Evolutionary conservation across 2,888 invertebrate genomes (phyloP).

Genomic region (Camponotus fellah): DNA sequence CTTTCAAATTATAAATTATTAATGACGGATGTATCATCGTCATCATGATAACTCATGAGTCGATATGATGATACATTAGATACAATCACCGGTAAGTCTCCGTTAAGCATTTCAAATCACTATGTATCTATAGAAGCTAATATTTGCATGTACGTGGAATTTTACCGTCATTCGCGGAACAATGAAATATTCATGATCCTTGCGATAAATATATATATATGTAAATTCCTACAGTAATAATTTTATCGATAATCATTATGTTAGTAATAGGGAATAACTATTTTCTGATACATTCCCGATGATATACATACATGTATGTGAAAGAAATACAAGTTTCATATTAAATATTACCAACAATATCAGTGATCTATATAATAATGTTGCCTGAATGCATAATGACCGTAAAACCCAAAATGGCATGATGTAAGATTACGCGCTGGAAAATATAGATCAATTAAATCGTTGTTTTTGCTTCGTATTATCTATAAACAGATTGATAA

Average conservation of each 20-base stretch:
- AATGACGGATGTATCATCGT: background rate
- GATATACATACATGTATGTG: background rate
- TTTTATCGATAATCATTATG: background rate
- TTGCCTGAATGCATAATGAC: background rate
- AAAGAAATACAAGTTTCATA: background rate
- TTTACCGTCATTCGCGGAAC: conserved; percentile 34
- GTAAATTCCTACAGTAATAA: conserved; percentile 9
- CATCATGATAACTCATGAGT: background rate
- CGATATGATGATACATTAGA: background rate
- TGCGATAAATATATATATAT: background rate
- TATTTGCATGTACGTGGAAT: conserved; percentile 17
- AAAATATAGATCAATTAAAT: background rate
- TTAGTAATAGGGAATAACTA: conserved; percentile 2
- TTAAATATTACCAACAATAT: background rate
- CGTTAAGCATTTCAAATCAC: background rate
- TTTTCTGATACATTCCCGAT: background rate
- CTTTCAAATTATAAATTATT: background rate
- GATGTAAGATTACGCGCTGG: background rate
- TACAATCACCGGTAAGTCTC: background rate
- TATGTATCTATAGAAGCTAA: background rate
- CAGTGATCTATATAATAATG: background rate
- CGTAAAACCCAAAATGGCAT: background rate
- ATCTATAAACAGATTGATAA: background rate
- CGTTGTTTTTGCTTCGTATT: background rate
- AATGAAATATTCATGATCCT: conserved; percentile 25